phyloP scores from a whole-genome alignment of 2,888 invertebrate genomes.

The Ptychoptera albimana region DNA sequence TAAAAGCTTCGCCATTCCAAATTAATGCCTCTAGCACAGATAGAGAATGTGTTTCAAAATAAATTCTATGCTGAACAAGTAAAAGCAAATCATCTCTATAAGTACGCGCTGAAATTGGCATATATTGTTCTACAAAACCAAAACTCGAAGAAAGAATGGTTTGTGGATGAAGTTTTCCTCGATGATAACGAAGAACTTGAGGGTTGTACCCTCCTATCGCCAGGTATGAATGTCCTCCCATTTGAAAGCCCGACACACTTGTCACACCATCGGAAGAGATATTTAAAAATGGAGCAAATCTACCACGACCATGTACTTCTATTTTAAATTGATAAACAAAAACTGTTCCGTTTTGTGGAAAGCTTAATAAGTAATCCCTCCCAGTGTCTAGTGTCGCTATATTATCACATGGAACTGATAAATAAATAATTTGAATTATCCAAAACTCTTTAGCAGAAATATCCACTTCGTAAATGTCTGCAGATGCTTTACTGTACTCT shows the following conservation, averaged over 20 bases:
- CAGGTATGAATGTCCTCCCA: slow-evolving; percentile 27
- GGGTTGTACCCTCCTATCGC: slow-evolving; percentile 23
- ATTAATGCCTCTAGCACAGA: slow-evolving; percentile 25
- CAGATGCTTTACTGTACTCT: slow-evolving; percentile 9
- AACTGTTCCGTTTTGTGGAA: slow-evolving; percentile 20
- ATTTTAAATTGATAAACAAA: slow-evolving; percentile 20
- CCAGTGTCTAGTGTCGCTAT: slow-evolving; percentile 22
- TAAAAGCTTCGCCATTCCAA: slow-evolving; percentile 29
- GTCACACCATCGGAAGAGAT: slow-evolving; percentile 19
- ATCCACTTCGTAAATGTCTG: slow-evolving; percentile 23
- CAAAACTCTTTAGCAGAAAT: slow-evolving; percentile 20
- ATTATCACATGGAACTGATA: slow-evolving; percentile 15
- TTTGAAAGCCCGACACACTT: slow-evolving; percentile 22
- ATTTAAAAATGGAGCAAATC: slow-evolving; percentile 13
- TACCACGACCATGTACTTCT: slow-evolving; percentile 9
- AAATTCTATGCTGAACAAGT: slow-evolving; percentile 28
- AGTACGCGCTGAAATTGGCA: slow-evolving; percentile 25
- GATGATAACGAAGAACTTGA: slow-evolving; percentile 23
- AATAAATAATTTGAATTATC: slow-evolving; percentile 22
- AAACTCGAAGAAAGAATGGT: slow-evolving; percentile 24
- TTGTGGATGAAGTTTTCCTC: slow-evolving; percentile 21
- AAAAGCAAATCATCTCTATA: slow-evolving; percentile 29
- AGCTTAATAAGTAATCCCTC: slow-evolving; percentile 21
- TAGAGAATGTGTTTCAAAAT: slow-evolving; percentile 23
- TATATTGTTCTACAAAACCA: slow-evolving; percentile 23